Base-by-base conservation (phyloP, 2,113 vertebrate species). In the Fukomys damarensis region DNA sequence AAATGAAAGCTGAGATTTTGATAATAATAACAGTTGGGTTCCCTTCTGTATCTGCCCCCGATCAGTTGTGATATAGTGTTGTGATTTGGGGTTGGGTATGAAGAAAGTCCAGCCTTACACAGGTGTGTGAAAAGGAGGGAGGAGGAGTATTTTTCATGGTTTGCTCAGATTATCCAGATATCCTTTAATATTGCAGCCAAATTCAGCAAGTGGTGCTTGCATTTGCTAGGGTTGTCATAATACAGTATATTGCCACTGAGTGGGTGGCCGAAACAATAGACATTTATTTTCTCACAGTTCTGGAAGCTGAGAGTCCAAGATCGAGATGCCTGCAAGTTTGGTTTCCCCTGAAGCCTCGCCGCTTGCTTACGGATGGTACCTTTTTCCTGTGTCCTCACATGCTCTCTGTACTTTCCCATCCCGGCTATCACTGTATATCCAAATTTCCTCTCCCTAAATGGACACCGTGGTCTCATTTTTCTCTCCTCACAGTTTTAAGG, bases 1-100 rank as follows among this genome's bases (percentile, higher is more conserved):
- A 91, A 88, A 70, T 94, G 38, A 94, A 92, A 85, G 90, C 54
- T 89, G 54, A 83, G 30, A 66, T 63, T 83, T 74, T 26, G 80
- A 72, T 86, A 46, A 91, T 22, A 5, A 72, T 83, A 86, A 38
- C 68, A 89, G 79, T 87, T 82, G 85, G 65, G 65, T 84, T 79
- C 65, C 85, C 83, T 46, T 88, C 54, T 80, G 49, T 61, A 63
- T 76, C 38, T 76, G 59, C 43, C 22, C 82, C 80, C 58, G 26
- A 3, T 46, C 65, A 72, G 52, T 77, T 96, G 79, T 35, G n/a
- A 61, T 80, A 30, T 41, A 38, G 79, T 89, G 49, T 79, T 92
- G 79, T 74, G 65, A 20, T 1, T 26, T 43, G 11, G 9, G 70
- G 32, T 63, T 82, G 49, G 80, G 65, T 35, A 72, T 83, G 80